These are phyloP conservation scores for Chionomys nivalis DNA, from an alignment of 2,113 vertebrate species.

Conservation along the genomic window DNA sequence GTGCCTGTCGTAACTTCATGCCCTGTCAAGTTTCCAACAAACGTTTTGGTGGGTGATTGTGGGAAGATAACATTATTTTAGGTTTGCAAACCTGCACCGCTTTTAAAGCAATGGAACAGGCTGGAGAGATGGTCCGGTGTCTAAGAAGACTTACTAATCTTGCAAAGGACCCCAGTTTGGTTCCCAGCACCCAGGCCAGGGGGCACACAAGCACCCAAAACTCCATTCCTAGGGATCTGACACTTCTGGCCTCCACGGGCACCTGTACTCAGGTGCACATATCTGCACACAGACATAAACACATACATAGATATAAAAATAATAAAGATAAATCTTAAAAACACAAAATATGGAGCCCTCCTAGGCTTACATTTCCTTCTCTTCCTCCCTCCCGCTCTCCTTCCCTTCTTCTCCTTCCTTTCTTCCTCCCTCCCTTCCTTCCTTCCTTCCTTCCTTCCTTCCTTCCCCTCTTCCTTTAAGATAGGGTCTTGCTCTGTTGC, in stretches of 20 bases:
- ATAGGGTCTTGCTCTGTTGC: neutral
- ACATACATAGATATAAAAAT: neutral
- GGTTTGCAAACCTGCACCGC: neutral
- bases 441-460: neutral
- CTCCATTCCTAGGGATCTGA: neutral
- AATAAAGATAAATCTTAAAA: neutral
- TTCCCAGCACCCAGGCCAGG: neutral
- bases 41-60: neutral
- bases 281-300: neutral
- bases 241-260: neutral
- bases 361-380: neutral
- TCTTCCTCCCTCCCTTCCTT: neutral
- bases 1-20: neutral
- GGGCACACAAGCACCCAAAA: neutral
- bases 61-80: neutral
- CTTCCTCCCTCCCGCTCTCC: neutral
- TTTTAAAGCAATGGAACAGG: constrained; percentile 13
- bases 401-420: fast-evolving
- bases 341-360: neutral
- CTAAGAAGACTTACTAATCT: neutral
- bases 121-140: neutral
- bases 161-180: neutral
- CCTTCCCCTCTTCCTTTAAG: neutral
- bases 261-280: no score
- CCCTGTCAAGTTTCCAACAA: neutral